Percentiles rank a stretch among this genome's conserved stretches.
These are phyloP conservation scores for Chitala chitala DNA, from an alignment of 2,113 vertebrate species.

Conservation along the genomic window DNA sequence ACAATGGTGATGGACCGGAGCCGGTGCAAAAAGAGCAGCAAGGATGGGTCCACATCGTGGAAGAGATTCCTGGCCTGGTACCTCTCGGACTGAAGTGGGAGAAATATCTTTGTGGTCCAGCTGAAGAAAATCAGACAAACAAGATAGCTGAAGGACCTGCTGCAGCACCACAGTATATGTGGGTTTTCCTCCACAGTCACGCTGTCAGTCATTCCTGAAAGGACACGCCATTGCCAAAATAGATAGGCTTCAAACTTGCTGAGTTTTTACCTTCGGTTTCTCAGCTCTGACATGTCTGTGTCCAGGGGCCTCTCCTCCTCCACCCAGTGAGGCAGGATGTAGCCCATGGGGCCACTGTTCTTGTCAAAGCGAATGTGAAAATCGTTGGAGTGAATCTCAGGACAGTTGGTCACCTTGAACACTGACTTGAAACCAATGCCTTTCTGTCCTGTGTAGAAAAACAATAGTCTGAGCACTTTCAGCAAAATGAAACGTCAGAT, in stretches of 20 bases:
- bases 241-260: no score
- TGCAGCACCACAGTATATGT: background rate
- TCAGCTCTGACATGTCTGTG: slow-evolving; percentile 32
- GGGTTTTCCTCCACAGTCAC: no score
- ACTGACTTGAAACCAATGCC: slow-evolving; percentile 73
- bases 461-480: background rate
- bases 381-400: slow-evolving; percentile 71
- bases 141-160: background rate
- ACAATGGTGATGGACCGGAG: slow-evolving; percentile 65
- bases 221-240: background rate
- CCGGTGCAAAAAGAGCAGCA: slow-evolving; percentile 70
- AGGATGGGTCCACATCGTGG: slow-evolving; percentile 66
- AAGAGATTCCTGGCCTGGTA: slow-evolving; percentile 69
- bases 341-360: slow-evolving; percentile 64
- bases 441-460: slow-evolving; percentile 60
- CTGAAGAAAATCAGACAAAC: slow-evolving; percentile 36
- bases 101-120: slow-evolving; percentile 68
- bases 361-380: slow-evolving; percentile 68
- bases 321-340: slow-evolving; percentile 70
- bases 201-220: no score
- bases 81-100: slow-evolving; percentile 63
- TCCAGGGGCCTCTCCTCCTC: slow-evolving; percentile 50
- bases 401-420: slow-evolving; percentile 69
- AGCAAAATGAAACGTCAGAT: background rate
- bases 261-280: slow-evolving; percentile 48